A percentile compares a stretch with the other conserved stretches of the same genome.
phyloP scores from a whole-genome alignment of 1,140 invertebrate genomes.

The Muscidifurax raptorellus region DNA sequence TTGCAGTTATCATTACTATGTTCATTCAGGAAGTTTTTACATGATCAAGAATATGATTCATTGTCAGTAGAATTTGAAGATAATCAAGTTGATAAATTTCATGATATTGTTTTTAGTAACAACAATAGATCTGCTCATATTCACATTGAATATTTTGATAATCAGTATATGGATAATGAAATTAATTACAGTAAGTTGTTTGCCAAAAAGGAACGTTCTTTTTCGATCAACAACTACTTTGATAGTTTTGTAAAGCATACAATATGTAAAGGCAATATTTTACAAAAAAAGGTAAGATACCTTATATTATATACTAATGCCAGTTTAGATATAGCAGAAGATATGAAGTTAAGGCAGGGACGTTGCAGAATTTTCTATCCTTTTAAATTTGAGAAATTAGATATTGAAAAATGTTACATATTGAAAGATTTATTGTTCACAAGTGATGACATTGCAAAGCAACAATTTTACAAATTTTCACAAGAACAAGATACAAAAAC shows the following conservation, averaged over 20 bases:
- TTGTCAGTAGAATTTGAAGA: slow-evolving; percentile 50
- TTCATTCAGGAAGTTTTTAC: slow-evolving; percentile 50
- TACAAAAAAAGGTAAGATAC: slow-evolving; percentile 50
- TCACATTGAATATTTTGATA: slow-evolving; percentile 56
- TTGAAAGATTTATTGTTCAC: slow-evolving; percentile 55
- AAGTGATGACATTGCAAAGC: slow-evolving; percentile 43
- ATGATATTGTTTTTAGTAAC: slow-evolving; percentile 53
- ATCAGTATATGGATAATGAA: slow-evolving; percentile 50
- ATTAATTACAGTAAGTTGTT: slow-evolving; percentile 56
- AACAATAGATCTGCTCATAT: slow-evolving; percentile 53
- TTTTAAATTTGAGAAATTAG: slow-evolving; percentile 51
- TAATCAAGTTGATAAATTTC: slow-evolving; percentile 52
- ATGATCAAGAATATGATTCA: slow-evolving; percentile 52
- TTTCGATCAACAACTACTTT: slow-evolving; percentile 53
- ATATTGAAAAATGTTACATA: slow-evolving; percentile 52
- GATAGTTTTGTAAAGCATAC: slow-evolving; percentile 54
- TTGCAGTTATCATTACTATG: slow-evolving; percentile 53
- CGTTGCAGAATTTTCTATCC: slow-evolving; percentile 34
- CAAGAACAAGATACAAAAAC: slow-evolving; percentile 48
- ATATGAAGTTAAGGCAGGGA: slow-evolving; percentile 44
- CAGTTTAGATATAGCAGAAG: slow-evolving; percentile 52
- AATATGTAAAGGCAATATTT: slow-evolving; percentile 41
- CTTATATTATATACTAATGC: slow-evolving; percentile 57
- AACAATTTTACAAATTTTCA: slow-evolving; percentile 53
- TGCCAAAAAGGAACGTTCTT: slow-evolving; percentile 48